Conservation (phyloP, 2,888 invertebrate species). For the Sminthurinus aureus region DNA sequence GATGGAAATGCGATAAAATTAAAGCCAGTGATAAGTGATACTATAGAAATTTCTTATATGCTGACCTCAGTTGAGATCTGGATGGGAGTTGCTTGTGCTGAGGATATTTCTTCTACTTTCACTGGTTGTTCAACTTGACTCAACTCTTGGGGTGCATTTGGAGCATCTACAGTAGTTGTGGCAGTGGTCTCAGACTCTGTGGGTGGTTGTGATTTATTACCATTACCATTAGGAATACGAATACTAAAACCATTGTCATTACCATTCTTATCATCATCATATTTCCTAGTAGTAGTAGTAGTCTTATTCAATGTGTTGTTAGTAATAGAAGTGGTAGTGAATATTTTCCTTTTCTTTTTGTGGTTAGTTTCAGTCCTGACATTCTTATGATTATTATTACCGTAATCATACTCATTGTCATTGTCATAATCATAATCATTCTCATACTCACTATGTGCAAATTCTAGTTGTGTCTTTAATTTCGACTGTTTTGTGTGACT, state of each 20-base stretch:
- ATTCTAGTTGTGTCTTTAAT: too few species aligned
- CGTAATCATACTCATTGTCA: too few species aligned
- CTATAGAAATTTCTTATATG: neutral
- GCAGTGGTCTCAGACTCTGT: neutral
- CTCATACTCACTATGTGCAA: too few species aligned
- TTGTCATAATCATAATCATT: too few species aligned
- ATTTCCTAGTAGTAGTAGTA: too few species aligned
- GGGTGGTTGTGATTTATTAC: slow-evolving; percentile 4
- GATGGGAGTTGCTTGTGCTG: slow-evolving; percentile 4
- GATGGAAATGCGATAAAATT: neutral
- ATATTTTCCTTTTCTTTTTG: too few species aligned
- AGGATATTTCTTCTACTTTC: slow-evolving; percentile 22
- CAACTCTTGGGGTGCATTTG: slow-evolving; percentile 8
- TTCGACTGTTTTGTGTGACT: too few species aligned
- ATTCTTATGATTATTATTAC: too few species aligned
- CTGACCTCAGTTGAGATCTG: slow-evolving; percentile 15
- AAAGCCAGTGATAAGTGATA: neutral
- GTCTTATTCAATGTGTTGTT: neutral
- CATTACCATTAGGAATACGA: neutral
- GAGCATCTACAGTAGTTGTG: slow-evolving; percentile 1
- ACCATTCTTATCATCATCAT: too few species aligned
- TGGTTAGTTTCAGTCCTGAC: too few species aligned
- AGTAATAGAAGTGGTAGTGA: neutral
- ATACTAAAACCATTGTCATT: too few species aligned
- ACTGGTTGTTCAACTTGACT: slow-evolving; percentile 18